A percentile compares a stretch with the other conserved stretches of the same genome.
Evolutionary conservation across 2,888 invertebrate species (phyloP).

Genomic region (Epirrhoe alternata): DNA sequence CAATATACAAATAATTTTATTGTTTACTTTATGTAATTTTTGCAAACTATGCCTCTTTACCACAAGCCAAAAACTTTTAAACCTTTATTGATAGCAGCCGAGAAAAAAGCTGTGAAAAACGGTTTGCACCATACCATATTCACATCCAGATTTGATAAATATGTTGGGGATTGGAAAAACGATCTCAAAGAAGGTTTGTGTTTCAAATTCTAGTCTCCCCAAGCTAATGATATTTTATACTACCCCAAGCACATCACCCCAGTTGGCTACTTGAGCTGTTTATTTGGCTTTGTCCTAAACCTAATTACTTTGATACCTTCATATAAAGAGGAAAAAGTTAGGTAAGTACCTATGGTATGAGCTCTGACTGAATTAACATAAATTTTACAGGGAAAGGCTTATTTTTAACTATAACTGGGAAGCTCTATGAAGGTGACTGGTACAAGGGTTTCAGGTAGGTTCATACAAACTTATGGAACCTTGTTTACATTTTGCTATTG

Average conservation of each 20-base stretch:
- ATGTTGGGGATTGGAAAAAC: slow-evolving; percentile 86
- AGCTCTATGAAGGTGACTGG: slow-evolving; percentile 88
- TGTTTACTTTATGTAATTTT: slow-evolving; percentile 32
- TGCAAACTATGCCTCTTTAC: slow-evolving; percentile 70
- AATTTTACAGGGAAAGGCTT: slow-evolving; percentile 78
- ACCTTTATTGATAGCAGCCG: slow-evolving; percentile 64
- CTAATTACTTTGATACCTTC: no score
- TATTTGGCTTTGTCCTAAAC: no score
- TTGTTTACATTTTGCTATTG: no score
- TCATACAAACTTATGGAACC: not conserved
- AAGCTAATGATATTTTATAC: no score
- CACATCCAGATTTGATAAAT: slow-evolving; percentile 79
- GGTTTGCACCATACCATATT: slow-evolving; percentile 85
- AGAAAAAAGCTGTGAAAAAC: slow-evolving; percentile 80
- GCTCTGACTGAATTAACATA: not conserved
- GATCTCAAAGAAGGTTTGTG: slow-evolving; percentile 75
- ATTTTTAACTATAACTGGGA: slow-evolving; percentile 72
- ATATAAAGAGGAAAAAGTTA: no score
- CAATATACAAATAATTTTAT: slow-evolving; percentile 13
- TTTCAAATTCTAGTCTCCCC: not conserved
- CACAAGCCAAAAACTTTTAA: slow-evolving; percentile 71
- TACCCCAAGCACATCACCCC: no score
- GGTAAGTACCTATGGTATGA: no score
- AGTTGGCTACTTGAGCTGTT: no score
- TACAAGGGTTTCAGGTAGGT: slow-evolving; percentile 71